Conservation (phyloP, 2,888 invertebrate genomes). For the Opisthograptis luteolata region DNA sequence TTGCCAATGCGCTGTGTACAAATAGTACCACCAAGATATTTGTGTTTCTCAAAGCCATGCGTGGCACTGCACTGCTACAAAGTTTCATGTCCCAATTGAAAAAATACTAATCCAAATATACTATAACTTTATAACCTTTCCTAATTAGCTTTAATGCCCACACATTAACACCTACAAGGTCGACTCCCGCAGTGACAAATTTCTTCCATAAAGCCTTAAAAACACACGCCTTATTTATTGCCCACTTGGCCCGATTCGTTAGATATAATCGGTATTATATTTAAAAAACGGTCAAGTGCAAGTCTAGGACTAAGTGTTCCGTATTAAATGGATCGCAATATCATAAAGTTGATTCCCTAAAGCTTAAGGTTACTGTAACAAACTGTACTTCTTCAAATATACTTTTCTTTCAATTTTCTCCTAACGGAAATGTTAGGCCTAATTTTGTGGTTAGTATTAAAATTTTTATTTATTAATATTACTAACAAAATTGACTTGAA, state of each 20-base stretch:
- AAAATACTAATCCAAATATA: background rate
- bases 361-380: no score
- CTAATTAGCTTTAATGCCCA: conserved; percentile 25
- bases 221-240: conserved; percentile 66
- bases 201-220: conserved; percentile 45
- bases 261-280: conserved; percentile 60
- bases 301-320: background rate
- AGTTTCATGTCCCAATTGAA: background rate
- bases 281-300: conserved; percentile 24
- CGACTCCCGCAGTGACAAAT: conserved; percentile 46
- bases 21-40: no score
- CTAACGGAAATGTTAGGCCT: no score
- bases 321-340: background rate
- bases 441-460: no score
- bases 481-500: no score
- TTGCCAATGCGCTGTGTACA: no score
- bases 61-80: background rate
- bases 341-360: no score
- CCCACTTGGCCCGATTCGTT: conserved; percentile 53
- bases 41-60: background rate
- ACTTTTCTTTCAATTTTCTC: no score
- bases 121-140: conserved; percentile 13
- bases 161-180: conserved; percentile 37
- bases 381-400: no score
- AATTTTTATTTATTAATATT: no score